Evolutionary conservation across 2,797 vertebrate genomes (phyloP), one percentile per base, ranked within the genome.

Genomic region (Vespertilio murinus): DNA sequence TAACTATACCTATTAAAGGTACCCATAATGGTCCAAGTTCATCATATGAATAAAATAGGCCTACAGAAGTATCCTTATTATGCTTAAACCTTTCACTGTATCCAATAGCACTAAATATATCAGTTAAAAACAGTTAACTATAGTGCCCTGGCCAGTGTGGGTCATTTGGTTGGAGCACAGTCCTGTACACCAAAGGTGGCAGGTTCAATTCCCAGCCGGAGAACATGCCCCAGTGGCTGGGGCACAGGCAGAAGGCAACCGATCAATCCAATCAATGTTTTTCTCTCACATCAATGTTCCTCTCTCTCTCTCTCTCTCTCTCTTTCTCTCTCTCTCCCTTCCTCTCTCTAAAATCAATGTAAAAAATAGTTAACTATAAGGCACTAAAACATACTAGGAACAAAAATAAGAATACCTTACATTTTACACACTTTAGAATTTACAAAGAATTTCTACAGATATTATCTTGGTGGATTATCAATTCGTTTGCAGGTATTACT

Each of bases 341-440:
- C 20, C 20, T 69, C 35, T 69, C 35, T 23, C 35, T 69, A 69
- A 69, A 69, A 35, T 69, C 18, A 69, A 69, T 65, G 30, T 64
- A n/a, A 88, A 84, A 84, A 84, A 54, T 4, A 71, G 49, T 85
- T 38, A 88, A 45, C 47, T 65, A 56, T 6, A 87, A n/a, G 61
- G 30, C 70, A 89, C 67, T 84, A 73, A 79, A 73, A 22, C 8
- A 61, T 45, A 70, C 64, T 45, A 38, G 14, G 45, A 78, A 83
- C 17, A 75, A 86, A 28, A 91, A 92, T 64, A 54, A 84, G 22
- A n/a, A 25, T 42, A 74, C 23, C 49, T 75, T 35, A 0, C 47
- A 95, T 67, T 80, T 85, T 52, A 74, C 16, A 64, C 38, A 59
- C 22, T 59, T 80, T 30, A 92, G 40, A 79, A 93, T 86, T 52